Percentiles rank a stretch among this genome's conserved stretches.
Conservation (phyloP, 2,888 invertebrate species). For the Eristalinus sepulchralis region DNA sequence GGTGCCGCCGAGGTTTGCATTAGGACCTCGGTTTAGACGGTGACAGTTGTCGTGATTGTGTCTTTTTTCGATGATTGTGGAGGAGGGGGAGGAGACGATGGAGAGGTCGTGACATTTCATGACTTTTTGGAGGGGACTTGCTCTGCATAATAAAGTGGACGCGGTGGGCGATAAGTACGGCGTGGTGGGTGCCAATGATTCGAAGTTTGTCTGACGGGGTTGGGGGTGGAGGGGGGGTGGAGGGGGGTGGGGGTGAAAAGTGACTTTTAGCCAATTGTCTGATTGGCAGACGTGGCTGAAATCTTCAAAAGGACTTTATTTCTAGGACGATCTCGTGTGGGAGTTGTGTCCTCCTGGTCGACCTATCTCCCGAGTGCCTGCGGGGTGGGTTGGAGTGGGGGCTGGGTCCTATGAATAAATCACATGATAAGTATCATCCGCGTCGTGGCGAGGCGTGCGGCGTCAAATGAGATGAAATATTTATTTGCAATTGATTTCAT, state of each 20-base stretch:
- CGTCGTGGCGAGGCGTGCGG: constrained; percentile 24
- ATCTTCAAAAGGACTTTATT: background rate
- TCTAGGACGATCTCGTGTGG: too few relatives aligned
- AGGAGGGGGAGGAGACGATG: background rate
- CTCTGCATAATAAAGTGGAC: constrained; percentile 48
- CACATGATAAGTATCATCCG: constrained; percentile 60
- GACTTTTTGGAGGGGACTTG: constrained; percentile 47
- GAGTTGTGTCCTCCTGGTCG: background rate
- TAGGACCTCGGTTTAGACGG: background rate
- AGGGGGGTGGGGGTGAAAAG: background rate
- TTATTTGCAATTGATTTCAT: constrained; percentile 64
- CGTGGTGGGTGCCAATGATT: background rate
- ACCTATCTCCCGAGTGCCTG: background rate
- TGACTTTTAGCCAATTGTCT: background rate
- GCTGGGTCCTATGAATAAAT: constrained; percentile 46
- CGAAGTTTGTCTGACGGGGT: background rate
- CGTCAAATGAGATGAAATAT: constrained; percentile 61
- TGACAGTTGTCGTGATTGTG: constrained; percentile 44
- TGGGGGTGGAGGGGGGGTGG: background rate
- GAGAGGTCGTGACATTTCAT: constrained; percentile 38
- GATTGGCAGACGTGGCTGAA: background rate
- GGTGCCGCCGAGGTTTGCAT: background rate
- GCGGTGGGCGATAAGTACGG: background rate
- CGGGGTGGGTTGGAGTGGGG: background rate
- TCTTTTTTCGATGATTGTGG: too few relatives aligned